A percentile compares a stretch with the other conserved stretches of the same genome.
Conservation (phyloP, 2,113 vertebrate species). For the Toxotes jaculatrix region DNA sequence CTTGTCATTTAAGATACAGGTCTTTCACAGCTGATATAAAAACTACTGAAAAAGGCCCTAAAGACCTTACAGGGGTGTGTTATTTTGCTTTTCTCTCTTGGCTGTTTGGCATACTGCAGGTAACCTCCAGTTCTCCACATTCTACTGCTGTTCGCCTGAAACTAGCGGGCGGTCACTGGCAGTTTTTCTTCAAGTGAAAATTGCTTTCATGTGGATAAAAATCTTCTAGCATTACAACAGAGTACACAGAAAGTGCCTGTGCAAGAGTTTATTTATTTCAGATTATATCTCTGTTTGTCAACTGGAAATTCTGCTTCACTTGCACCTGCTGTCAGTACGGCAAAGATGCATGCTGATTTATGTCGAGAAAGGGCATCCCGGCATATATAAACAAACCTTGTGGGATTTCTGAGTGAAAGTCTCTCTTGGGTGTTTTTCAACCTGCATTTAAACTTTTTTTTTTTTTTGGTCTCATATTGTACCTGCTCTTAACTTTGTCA, state of each 20-base stretch:
- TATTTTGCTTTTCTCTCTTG: background rate
- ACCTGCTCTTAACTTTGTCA: conserved; percentile 13
- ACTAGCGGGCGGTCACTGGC: conserved; percentile 23
- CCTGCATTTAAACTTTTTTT: conserved; percentile 37
- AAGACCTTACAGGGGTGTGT: background rate
- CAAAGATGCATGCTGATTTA: conserved; percentile 52
- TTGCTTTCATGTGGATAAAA: conserved; percentile 64
- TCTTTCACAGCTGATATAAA: background rate
- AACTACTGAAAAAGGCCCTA: background rate
- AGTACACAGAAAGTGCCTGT: conserved; percentile 49
- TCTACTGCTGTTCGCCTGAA: conserved; percentile 22
- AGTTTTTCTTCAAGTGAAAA: conserved; percentile 50
- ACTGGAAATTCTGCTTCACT: conserved; percentile 47
- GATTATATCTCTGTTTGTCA: conserved; percentile 66
- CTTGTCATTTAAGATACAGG: background rate
- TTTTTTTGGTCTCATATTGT: conserved; percentile 15
- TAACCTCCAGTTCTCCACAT: conserved; percentile 26
- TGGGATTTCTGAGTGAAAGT: conserved; percentile 29
- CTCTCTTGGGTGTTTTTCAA: conserved; percentile 25
- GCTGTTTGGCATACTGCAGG: conserved; percentile 3
- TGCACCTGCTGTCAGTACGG: conserved; percentile 38
- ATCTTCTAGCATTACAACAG: conserved; percentile 46
- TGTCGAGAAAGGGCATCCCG: conserved; percentile 52
- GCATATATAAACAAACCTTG: conserved; percentile 46
- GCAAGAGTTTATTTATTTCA: conserved; percentile 62